Evolutionary conservation across 2,113 vertebrate species (phyloP), one percentile per base, ranked within the genome.

Genomic region (Psittacula cyanocephala): DNA sequence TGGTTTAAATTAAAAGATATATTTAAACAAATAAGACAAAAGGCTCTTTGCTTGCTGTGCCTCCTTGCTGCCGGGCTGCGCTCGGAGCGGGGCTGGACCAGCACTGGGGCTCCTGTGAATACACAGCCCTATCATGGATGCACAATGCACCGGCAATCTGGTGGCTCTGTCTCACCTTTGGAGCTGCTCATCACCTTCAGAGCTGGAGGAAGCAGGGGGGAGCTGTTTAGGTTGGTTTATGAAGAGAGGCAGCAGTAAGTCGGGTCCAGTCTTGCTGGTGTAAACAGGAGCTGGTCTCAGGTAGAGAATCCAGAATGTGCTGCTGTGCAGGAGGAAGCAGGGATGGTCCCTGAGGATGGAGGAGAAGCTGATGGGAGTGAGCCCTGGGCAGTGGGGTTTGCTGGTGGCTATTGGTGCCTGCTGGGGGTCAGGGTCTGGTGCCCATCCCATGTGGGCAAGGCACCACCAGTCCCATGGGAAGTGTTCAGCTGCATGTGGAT

Each of bases 121-220:
- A 1, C 0, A 0, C 46, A 64, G 47, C 46, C 49, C 44, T 71
- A 41, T n/a, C 37, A 3, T 0, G 1, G 2, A 6, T 28, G 8
- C 0, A 1, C 1, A 4, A 11, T 1, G 5, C 14, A 12, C 18
- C 3, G 12, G 44, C 41, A 43, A 5, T 53, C 65, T 5, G 33
- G 1, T 0, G 12, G 81, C 62, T 64, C 67, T 10, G 17, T 25
- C 18, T 60, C 2, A 2, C 6, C 39, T 33, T 20, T 44, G 59
- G 24, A 57, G 12, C 67, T 0, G 2, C 46, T 76, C 31, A 4
- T 62, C 17, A 5, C 6, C 13, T 19, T 29, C 29, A 41, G 89
- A n/a, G 64, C 4, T 78, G 49, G 43, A 65, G 19, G 41, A 63
- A 69, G 17, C 10, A 27, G 35, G 13, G 14, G 59, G 39, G 69